Evolutionary conservation across 2,888 invertebrate species (phyloP), one percentile per base, ranked within the genome.

Genomic region (Xanthorhoe designata): DNA sequence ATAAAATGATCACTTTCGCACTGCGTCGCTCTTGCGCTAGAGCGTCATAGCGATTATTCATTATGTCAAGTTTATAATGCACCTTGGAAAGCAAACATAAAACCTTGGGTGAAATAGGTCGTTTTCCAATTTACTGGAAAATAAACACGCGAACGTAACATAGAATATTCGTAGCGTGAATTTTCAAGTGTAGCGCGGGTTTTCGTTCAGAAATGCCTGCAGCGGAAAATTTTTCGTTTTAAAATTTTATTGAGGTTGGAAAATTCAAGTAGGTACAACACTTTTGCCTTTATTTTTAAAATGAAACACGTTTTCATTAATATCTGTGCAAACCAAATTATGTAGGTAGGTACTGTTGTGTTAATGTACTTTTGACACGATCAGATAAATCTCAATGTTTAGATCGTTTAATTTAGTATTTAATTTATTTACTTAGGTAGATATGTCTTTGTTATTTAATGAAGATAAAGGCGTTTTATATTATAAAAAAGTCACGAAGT

Each of bases 111-210:
- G 47, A 49, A 60, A 63, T 51, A 60, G 63, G 67, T 52, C 60
- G 55, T 66, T 60, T 67, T 63, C 32, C 54, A 49, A 67, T 63
- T 63, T 56, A 55, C 47, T n/a, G 42, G 38, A 38, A 54, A 61
- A 55, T 53, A 60, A 67, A 60, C 67, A 67, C 55, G 66, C 61
- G 5, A 61, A 53, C 35, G 58, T n/a, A 35, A 57, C 47, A 32
- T 47, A 42, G 38, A 55, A 24, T 55, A 56, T 47, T 49, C 52
- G 57, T 38, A 52, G 57, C 29, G 55, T 42, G 51, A 56, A 62
- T 50, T 55, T 57, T 51, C 38, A 51, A 45, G 55, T 50, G 35
- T 24, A 19, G 24, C 9, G 47, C 13, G 49, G 15, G n/a, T 51
- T 19, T 51, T 50, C 47, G 29, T 9, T 58, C n/a, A 24, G 19